phyloP scores from a whole-genome alignment of 2,797 vertebrate genomes.

The Ambastaia sidthimunki region DNA sequence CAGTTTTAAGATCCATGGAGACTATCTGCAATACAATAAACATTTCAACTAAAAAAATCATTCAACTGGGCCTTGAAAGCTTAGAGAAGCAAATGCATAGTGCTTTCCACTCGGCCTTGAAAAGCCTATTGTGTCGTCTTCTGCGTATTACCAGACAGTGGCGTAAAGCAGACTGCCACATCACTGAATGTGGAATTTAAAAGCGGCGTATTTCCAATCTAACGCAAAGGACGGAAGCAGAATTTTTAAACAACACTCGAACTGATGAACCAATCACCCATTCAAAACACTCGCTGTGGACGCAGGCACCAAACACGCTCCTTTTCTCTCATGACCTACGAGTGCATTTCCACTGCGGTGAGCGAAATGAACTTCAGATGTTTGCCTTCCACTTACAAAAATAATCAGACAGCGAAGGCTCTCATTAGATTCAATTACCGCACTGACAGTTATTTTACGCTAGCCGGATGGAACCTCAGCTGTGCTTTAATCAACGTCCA shows the following conservation, averaged over 20 bases:
- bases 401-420: conserved; percentile 55
- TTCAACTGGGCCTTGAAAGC: conserved; percentile 13
- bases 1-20: neutral
- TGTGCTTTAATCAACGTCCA: conserved; percentile 57
- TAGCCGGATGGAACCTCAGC: conserved; percentile 38
- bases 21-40: neutral
- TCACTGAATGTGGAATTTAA: conserved; percentile 49
- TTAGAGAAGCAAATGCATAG: conserved; percentile 2
- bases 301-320: conserved; percentile 17
- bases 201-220: conserved; percentile 69
- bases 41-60: neutral
- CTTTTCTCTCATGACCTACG: conserved; percentile 33
- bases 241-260: conserved; percentile 29
- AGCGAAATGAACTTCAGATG: conserved; percentile 53
- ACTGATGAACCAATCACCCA: conserved; percentile 51
- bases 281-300: conserved; percentile 15
- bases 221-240: conserved; percentile 42
- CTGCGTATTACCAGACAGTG: conserved; percentile 12
- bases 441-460: conserved; percentile 56
- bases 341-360: conserved; percentile 34
- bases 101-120: conserved; percentile 37
- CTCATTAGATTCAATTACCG: conserved; percentile 62
- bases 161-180: conserved; percentile 42
- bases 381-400: conserved; percentile 62
- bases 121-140: conserved; percentile 37